A percentile compares a stretch with the other conserved stretches of the same genome.
phyloP scores from a whole-genome alignment of 2,113 vertebrate species.

The Sapajus apella region DNA sequence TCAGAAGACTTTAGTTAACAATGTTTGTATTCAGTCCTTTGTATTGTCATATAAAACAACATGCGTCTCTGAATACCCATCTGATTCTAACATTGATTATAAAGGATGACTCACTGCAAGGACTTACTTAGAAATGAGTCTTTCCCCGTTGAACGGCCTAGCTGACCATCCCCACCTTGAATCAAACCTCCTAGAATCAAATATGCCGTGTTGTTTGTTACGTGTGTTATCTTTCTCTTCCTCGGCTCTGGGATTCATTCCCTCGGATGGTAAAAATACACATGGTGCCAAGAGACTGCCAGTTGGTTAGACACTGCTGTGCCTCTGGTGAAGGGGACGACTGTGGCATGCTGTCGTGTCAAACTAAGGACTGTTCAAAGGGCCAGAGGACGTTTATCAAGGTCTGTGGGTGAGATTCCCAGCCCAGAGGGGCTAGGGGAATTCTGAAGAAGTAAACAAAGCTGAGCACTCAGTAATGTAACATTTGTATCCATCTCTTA shows the following conservation, averaged over 20 bases:
- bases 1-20: background rate
- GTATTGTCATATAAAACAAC: background rate
- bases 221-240: background rate
- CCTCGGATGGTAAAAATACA: background rate
- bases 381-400: background rate
- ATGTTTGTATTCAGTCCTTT: background rate
- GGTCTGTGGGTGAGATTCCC: background rate
- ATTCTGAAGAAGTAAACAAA: constrained; percentile 36
- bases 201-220: background rate
- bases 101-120: background rate
- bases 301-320: background rate
- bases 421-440: background rate
- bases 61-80: background rate
- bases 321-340: background rate
- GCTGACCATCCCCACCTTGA: background rate
- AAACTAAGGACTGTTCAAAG: background rate
- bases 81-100: background rate
- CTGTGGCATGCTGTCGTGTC: background rate
- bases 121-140: background rate
- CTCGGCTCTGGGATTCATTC: background rate
- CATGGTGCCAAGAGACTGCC: background rate
- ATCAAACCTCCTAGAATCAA: background rate
- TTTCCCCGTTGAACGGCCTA: background rate
- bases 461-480: background rate
- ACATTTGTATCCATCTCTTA: constrained; percentile 35